Base-by-base conservation (phyloP, 2,113 vertebrate species). In the Dasyprocta punctata region DNA sequence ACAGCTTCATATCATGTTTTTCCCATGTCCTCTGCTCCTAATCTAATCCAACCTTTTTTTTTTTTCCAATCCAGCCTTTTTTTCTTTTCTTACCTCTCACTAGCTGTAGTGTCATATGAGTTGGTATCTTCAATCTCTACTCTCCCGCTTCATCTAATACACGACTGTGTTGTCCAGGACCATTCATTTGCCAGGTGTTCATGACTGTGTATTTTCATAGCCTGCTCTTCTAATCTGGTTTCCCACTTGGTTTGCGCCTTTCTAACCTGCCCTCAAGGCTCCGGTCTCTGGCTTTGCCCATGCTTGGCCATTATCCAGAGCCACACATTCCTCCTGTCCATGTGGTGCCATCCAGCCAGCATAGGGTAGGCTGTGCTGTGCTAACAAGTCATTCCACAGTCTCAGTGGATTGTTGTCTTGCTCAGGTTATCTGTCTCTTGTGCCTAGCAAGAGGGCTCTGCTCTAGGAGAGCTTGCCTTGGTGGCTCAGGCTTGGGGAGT, bases 171-270 rank as follows among this genome's bases (percentile, higher is more conserved):
- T 0, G 24, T 47, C 5, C 54, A 56, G 17, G n/a, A 0, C 16
- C 1, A 1, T 41, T 17, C 63, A n/a, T 7, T 24, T 11, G 7
- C 73, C 58, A 52, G 7, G 28, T 30, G 28, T 6, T 44, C 3
- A 2, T 0, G 5, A 0, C 30, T 13, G 38, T 7, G 1, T 6
- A 9, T 8, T 38, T 44, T 56, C 26, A 20, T 1, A 8, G 14
- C 17, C 30, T 49, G 0, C 47, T 49, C 33, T 82, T 44, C 86
- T 28, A 28, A 1, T 65, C 44, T 33, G 3, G 65, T 58, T 61
- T 73, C 24, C 17, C 4, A 30, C 24, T 13, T n/a, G 12, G 56
- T 44, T 33, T 24, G 7, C 75, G 54, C 10, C 30, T 47, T 11
- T 87, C 69, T 12, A 16, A 94, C 28, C 3, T 44, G 58, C 61